Evolutionary conservation across 2,888 invertebrate species (phyloP).

Genomic region (Lacanobia wlatinum): DNA sequence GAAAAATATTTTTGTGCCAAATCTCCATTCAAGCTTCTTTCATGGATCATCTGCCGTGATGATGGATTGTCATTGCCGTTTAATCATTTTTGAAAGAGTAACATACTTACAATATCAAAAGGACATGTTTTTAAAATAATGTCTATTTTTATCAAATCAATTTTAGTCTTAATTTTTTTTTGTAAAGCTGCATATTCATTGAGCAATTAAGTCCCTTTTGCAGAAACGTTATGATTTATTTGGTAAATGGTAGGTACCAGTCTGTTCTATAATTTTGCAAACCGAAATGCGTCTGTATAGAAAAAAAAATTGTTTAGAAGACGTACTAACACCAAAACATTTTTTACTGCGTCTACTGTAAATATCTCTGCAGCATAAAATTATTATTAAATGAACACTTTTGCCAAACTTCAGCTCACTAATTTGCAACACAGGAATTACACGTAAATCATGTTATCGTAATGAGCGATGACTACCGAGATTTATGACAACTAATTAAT

Average conservation of each 20-base stretch:
- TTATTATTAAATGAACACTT: neutral
- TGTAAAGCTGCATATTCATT: neutral
- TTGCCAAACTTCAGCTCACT: slow-evolving; percentile 11
- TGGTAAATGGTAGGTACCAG: too few relatives aligned
- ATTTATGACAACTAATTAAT: slow-evolving; percentile 20
- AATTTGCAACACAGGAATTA: slow-evolving; percentile 22
- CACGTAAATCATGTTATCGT: slow-evolving; percentile 23
- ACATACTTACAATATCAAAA: slow-evolving; percentile 46
- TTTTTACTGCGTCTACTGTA: neutral
- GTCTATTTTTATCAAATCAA: slow-evolving; percentile 40
- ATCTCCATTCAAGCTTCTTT: slow-evolving; percentile 59
- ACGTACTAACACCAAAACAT: neutral
- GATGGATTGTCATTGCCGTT: slow-evolving; percentile 68
- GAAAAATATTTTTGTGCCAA: slow-evolving; percentile 70
- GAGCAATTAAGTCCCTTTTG: neutral
- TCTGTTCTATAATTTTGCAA: neutral
- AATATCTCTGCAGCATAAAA: neutral
- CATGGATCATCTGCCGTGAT: slow-evolving; percentile 56
- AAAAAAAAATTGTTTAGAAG: neutral
- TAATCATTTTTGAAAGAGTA: slow-evolving; percentile 39
- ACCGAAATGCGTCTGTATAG: neutral
- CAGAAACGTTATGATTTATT: neutral
- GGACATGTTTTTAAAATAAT: slow-evolving; percentile 50
- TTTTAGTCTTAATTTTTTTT: slow-evolving; percentile 12
- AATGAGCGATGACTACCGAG: slow-evolving; percentile 2